These are phyloP conservation scores for Oncopodura yosiiana DNA, from an alignment of 1,140 invertebrate species.

Conservation along the genomic window DNA sequence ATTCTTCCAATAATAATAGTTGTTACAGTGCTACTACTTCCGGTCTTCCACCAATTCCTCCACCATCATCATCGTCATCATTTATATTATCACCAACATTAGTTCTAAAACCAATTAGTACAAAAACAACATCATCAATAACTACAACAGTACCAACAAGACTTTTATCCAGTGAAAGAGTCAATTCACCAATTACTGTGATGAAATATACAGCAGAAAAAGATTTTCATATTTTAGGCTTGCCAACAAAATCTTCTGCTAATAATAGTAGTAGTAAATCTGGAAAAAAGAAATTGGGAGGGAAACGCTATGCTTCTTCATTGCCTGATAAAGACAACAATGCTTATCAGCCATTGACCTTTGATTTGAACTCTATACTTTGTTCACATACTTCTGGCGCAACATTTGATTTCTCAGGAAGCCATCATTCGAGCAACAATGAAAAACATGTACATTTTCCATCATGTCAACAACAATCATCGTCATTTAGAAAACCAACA, in stretches of 20 bases:
- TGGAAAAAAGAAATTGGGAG: slow-evolving; percentile 8
- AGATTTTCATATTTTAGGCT: background rate
- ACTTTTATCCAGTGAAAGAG: background rate
- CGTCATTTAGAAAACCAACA: slow-evolving; percentile 4
- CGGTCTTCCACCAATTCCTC: background rate
- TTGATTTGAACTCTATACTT: slow-evolving; percentile 1
- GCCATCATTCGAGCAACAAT: too few species aligned
- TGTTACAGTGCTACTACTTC: background rate
- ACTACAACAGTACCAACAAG: background rate
- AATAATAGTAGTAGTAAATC: background rate
- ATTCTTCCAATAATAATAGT: background rate
- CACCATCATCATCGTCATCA: background rate
- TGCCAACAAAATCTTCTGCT: background rate
- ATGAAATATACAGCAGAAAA: background rate
- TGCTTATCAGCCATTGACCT: background rate
- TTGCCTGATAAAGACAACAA: slow-evolving; percentile 25
- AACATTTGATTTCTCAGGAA: background rate
- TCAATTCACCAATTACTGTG: background rate
- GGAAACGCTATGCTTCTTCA: slow-evolving; percentile 26
- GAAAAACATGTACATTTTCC: too few species aligned
- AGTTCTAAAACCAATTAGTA: background rate
- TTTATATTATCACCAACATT: background rate
- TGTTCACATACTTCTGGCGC: background rate
- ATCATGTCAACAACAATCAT: background rate
- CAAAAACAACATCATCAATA: background rate